Evolutionary conservation across 2,888 invertebrate genomes (phyloP), one percentile per base, ranked within the genome.

Genomic region (Dendrolimus pini): DNA sequence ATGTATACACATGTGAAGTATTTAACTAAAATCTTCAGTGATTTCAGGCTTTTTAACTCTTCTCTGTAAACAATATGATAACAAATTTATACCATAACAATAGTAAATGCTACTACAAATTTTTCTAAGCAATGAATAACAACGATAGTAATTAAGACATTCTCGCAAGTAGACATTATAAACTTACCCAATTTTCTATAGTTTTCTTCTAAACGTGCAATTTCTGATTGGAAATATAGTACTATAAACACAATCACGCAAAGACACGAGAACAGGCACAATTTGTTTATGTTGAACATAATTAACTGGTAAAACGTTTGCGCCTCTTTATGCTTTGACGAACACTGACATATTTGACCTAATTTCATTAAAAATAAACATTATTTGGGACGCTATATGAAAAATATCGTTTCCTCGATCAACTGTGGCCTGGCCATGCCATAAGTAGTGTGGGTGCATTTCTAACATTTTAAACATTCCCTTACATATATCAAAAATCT

Each of bases 161-260:
- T 7, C 3, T 47, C 47, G 2, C 12, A 47, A 47, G 57, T 54
- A 52, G 57, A 54, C 52, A 54, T 55, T n/a, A 14, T 14, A 42
- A 59, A 68, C 78, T 71, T 65, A 90, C 90, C 90, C 66, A 87
- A 65, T 71, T 80, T 85, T 61, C 78, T 78, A 75, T 85, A 86
- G 65, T 68, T 78, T 58, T 88, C 84, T 62, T 90, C 90, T 66
- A 90, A 69, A 64, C 86, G 82, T 54, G 83, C 76, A 61, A 90
- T 83, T 83, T 90, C 88, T 56, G 86, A 77, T 76, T 89, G 89
- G 74, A 90, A 90, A 84, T 90, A 89, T 61, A 90, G 72, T 63
- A 89, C 81, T 66, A 86, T 78, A 65, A 86, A 72, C 74, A 83
- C 85, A 78, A 89, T 76, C 77, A 85, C 78, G 77, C 87, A 82